Evolutionary conservation across 1,140 invertebrate species (phyloP), one percentile per base, ranked within the genome.

Genomic region (Melitaea cinxia): DNA sequence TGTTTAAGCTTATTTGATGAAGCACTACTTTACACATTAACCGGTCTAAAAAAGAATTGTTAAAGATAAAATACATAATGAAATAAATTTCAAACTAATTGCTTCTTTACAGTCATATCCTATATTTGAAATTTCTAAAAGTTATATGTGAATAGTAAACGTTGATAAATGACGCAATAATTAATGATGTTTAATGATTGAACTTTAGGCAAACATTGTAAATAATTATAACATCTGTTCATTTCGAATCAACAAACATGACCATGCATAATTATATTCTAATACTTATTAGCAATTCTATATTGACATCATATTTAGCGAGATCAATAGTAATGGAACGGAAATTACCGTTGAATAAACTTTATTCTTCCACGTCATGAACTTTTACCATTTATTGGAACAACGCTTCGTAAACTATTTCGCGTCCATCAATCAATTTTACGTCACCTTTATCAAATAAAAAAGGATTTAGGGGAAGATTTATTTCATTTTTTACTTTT

Each of bases 401-500:
- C 14, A 47, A 47, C 42, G 42, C 19, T 47, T 47, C 42, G 42
- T 23, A 47, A 47, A 47, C 42, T 47, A 47, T 47, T 47, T 47
- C 19, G 37, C 54, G 42, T 37, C 54, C 39, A 56, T 56, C 54
- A 56, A 56, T 56, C 54, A 56, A 23, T 56, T 42, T 24, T 28
- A 42, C 23, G 54, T 42, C 54, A 23, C 35, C 24, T 56, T 56
- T 56, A 56, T 56, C 23, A 21, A 42, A 56, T 56, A 56, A 56
- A 56, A 37, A 56, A 42, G 28, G 54, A 56, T 56, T 37, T 56
- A 56, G 26, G 35, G 37, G 23, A 42, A 56, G 54, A 56, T 56
- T 56, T 42, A 23, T 23, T 56, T 33, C 12, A 23, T 14, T 39
- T 56, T 56, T 45, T 17, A 56, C 54, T 47, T 47, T 47, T 47